Base-by-base conservation (phyloP, 2,888 invertebrate genomes). In the Cybosia mesomella region DNA sequence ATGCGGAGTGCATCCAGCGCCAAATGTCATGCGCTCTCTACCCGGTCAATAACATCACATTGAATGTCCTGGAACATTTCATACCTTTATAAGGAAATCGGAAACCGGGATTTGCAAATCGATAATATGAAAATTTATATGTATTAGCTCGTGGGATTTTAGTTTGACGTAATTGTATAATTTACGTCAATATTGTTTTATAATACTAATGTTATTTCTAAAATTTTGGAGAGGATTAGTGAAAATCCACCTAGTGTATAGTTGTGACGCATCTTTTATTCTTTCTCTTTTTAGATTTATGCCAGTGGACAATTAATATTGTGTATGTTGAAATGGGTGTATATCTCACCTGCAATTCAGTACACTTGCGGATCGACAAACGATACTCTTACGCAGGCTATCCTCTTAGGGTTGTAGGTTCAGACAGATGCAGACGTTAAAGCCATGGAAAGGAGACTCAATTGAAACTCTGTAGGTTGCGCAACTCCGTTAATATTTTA, bases 11-110 rank as follows among this genome's bases (percentile, higher is more conserved):
- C n/a, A 83, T 87, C 81, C 86, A n/a, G n/a, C 83, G 91, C 85
- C 87, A 87, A 86, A 85, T 89, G 92, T 85, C 91, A 89, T 90
- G 92, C 89, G 89, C 86, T 73, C 87, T 75, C 68, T 75, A 71
- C 76, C 85, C 92, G 92, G 91, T 93, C 94, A 92, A 94, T 93
- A 93, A 82, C 88, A 83, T 83, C 79, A 34, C 70, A 67, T 58
- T 39, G 18, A 58, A 61, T 67, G 69, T 72, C 79, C 69, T 64
- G 62, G 54, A 58, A 68, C 43, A 67, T 68, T 58, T 70, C 57
- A 70, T 66, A 28, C 58, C 59, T 39, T 22, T 59, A 53, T 10
- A 55, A 58, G 34, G 67, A 54, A 69, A 53, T 22, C 72, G 81
- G 77, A 73, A 77, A 73, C 65, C 73, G 73, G 64, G 63, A 69